Conservation (phyloP, 2,797 vertebrate genomes). For the Paedocypris micromegethes region DNA sequence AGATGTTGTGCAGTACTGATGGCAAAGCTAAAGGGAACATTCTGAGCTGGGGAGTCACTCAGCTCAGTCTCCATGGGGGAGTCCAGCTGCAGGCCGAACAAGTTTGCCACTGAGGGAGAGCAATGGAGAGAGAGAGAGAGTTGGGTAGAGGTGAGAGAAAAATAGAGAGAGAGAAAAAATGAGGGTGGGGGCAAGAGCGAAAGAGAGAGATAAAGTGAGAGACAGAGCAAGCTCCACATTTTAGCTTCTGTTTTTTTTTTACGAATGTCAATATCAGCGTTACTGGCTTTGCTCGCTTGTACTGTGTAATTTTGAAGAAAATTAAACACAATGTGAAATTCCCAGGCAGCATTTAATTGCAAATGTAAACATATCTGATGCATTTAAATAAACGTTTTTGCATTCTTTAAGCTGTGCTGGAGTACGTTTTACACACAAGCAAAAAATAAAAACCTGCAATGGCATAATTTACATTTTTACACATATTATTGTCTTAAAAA, state of each 20-base stretch:
- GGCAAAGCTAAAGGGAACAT: conserved; percentile 61
- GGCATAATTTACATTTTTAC: too few relatives aligned
- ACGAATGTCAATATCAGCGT: conserved; percentile 20
- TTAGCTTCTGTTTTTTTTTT: background rate
- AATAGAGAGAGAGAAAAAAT: too few relatives aligned
- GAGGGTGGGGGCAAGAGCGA: conserved; percentile 6
- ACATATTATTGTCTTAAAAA: too few relatives aligned
- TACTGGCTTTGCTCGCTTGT: conserved; percentile 13
- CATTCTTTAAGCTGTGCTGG: too few relatives aligned
- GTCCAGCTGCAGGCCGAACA: conserved; percentile 69
- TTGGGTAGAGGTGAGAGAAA: too few relatives aligned
- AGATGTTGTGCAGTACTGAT: conserved; percentile 62
- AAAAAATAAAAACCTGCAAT: too few relatives aligned
- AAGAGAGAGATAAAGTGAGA: background rate
- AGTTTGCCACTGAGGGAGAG: conserved; percentile 62
- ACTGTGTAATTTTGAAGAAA: background rate
- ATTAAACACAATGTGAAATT: background rate
- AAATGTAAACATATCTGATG: conserved; percentile 1
- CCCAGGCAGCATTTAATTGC: background rate
- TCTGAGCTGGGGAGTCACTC: conserved; percentile 76
- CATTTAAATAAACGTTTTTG: too few relatives aligned
- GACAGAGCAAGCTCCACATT: background rate
- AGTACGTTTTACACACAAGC: too few relatives aligned
- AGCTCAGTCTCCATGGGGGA: conserved; percentile 69
- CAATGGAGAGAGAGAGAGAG: background rate